Evolutionary conservation across 2,888 invertebrate genomes (phyloP), one percentile per base, ranked within the genome.

Genomic region (Hyposoter dolosus): DNA sequence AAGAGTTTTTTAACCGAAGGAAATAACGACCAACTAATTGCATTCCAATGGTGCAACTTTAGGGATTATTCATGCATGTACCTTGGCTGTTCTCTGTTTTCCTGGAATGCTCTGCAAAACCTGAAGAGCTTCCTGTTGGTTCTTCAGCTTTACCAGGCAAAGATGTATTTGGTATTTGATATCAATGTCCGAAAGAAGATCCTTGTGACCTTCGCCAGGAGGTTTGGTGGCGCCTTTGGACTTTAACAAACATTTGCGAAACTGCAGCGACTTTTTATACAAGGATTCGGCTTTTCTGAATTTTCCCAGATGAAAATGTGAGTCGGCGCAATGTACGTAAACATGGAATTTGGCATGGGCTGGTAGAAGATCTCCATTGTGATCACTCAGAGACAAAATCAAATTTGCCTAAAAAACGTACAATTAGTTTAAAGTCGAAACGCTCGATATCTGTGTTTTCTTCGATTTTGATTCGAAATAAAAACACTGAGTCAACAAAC

Each of bases 81-180:
- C 95, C 93, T 97, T 96, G 0, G 97, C 95, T 32, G 96, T 96
- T 81, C 97, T 95, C 78, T 96, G 95, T 91, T 97, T 96, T 0
- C 95, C 96, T 32, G 96, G 95, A 69, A 95, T 95, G 87, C 94
- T 95, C 91, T 95, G 95, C 40, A 95, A 90, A n/a, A 95, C 94
- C 89, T 95, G 95, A 32, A 95, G 92, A 4, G 95, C 97, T 92
- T 96, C 96, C 86, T 95, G 95, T 45, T 95, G 95, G 89, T 97
- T 96, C 84, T 96, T 96, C 87, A 96, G 93, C 88, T 96, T 96
- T 0, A 96, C 94, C 88, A 96, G 95, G 92, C 97, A 97, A 50
- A 96, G 93, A 90, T 97, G 96, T 69, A 97, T 95, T 90, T 96
- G 96, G 91, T 96, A 98, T 90, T 97, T 97, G 19, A 97, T 95